Percentiles rank a stretch among this genome's conserved stretches.
These are phyloP conservation scores for Mohoua ochrocephala DNA, from an alignment of 2,113 vertebrate species.

Conservation along the genomic window DNA sequence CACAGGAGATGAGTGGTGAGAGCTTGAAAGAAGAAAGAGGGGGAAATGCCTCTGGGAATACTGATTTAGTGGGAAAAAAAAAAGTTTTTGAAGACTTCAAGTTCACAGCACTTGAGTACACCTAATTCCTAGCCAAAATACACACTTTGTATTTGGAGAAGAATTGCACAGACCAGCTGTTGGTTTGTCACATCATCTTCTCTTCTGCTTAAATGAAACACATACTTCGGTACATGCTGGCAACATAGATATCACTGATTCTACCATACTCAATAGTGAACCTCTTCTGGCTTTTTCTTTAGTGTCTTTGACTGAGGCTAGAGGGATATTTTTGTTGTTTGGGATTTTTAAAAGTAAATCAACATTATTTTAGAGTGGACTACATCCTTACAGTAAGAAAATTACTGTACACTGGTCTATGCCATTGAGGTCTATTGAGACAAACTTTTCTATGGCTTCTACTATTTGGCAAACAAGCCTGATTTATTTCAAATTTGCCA, in stretches of 20 bases:
- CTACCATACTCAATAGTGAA: not conserved
- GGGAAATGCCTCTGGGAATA: not conserved
- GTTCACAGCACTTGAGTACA: not conserved
- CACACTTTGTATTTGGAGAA: not conserved
- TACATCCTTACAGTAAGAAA: not conserved
- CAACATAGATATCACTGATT: not conserved
- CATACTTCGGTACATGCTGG: not conserved
- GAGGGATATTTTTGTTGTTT: not conserved
- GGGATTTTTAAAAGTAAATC: not conserved
- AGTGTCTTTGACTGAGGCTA: not conserved
- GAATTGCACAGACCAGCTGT: not conserved
- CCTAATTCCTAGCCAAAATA: not conserved
- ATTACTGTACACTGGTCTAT: not conserved
- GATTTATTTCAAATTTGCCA: not conserved
- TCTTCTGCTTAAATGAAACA: not conserved
- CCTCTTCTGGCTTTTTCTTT: not conserved
- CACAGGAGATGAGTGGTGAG: not conserved
- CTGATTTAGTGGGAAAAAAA: not conserved
- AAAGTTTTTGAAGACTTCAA: not conserved
- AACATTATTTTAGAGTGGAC: not conserved
- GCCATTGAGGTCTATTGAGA: not conserved
- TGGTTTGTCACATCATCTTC: not conserved
- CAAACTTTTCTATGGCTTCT: not conserved
- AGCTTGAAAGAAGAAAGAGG: not conserved
- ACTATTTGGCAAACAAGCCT: not conserved